Evolutionary conservation across 2,888 invertebrate genomes (phyloP).

Genomic region (Tipula helvola): DNA sequence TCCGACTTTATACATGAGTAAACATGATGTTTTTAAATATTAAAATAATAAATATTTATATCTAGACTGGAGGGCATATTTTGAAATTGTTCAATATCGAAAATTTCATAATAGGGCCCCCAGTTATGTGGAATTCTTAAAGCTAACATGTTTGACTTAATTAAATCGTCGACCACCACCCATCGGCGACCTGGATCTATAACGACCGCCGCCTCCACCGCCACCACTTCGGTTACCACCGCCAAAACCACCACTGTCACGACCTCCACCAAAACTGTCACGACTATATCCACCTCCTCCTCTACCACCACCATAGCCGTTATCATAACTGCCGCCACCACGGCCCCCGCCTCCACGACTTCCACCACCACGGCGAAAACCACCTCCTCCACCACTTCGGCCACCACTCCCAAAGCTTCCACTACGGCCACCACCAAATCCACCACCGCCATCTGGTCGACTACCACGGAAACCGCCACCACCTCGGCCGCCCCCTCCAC

Average conservation of each 20-base stretch:
- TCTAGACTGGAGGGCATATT: background rate
- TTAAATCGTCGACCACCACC: background rate
- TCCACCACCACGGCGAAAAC: background rate
- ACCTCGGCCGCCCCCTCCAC: slow-evolving; percentile 40
- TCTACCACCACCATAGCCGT: slow-evolving; percentile 17
- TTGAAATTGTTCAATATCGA: too few species aligned
- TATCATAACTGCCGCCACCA: slow-evolving; percentile 24
- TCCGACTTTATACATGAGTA: background rate
- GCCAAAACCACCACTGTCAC: slow-evolving; percentile 19
- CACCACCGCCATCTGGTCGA: slow-evolving; percentile 18
- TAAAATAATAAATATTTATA: background rate
- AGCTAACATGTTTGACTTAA: background rate
- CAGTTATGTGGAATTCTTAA: background rate
- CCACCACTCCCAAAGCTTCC: background rate
- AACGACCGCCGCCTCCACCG: slow-evolving; percentile 5
- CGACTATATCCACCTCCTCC: slow-evolving; percentile 17
- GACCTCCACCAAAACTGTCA: slow-evolving; percentile 17
- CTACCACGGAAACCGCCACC: slow-evolving; percentile 37
- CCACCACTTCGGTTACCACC: slow-evolving; percentile 18
- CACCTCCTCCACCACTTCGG: background rate
- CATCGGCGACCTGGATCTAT: slow-evolving; percentile 10
- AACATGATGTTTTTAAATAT: background rate
- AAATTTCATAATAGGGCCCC: too few species aligned
- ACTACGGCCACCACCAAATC: background rate
- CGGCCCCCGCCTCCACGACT: slow-evolving; percentile 33